phyloP scores from a whole-genome alignment of 2,797 vertebrate species.

The Prionace glauca region DNA sequence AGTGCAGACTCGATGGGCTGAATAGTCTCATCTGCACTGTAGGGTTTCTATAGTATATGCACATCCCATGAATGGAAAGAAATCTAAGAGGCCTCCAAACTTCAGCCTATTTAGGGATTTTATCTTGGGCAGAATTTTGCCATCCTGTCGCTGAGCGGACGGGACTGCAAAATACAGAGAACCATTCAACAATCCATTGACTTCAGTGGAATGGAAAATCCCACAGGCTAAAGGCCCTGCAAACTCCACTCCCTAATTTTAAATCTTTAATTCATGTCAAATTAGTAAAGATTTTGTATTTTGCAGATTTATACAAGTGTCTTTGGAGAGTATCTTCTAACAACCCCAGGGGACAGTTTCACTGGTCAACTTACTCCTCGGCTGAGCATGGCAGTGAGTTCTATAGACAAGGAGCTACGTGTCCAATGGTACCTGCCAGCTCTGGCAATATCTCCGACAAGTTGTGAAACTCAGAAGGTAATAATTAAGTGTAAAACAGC shows the following conservation, averaged over 20 bases:
- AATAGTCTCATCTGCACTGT: too few relatives aligned
- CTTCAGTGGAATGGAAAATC: too few relatives aligned
- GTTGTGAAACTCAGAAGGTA: slow-evolving; percentile 37
- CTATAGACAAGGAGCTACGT: slow-evolving; percentile 56
- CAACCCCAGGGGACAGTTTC: neutral
- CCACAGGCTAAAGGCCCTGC: too few relatives aligned
- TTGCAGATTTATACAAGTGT: slow-evolving; percentile 27
- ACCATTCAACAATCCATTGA: too few relatives aligned
- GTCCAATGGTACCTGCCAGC: slow-evolving; percentile 70
- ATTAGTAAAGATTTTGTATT: neutral
- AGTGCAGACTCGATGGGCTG: too few relatives aligned
- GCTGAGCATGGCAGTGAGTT: neutral
- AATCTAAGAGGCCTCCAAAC: too few relatives aligned
- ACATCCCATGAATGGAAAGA: too few relatives aligned
- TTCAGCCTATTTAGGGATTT: neutral
- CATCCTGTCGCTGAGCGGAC: too few relatives aligned
- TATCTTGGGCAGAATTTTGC: too few relatives aligned
- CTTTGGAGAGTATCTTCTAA: neutral
- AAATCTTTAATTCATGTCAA: neutral
- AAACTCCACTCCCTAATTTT: neutral
- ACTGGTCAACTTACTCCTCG: neutral
- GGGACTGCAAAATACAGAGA: too few relatives aligned
- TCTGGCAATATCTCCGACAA: slow-evolving; percentile 47
- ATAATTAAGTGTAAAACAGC: slow-evolving; percentile 7
- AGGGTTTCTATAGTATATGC: too few relatives aligned